Evolutionary conservation across 2,888 invertebrate genomes (phyloP).

Genomic region (Tenthredo distinguenda): DNA sequence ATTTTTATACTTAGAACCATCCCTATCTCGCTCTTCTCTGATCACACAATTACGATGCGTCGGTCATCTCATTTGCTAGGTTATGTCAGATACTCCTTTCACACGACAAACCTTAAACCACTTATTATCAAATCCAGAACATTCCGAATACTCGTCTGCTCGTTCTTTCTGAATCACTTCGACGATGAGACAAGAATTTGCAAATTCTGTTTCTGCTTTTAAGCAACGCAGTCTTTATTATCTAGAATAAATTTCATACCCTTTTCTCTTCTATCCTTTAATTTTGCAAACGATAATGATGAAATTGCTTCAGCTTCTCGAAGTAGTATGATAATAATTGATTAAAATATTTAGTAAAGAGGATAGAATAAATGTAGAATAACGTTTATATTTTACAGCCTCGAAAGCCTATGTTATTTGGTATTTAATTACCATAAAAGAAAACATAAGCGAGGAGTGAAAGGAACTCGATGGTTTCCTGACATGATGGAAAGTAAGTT

Average conservation of each 20-base stretch:
- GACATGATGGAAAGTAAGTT: conserved; percentile 82
- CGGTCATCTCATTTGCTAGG: conserved; percentile 23
- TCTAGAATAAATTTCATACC: background rate
- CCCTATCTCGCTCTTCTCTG: background rate
- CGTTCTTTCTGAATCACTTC: background rate
- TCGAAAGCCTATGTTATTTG: conserved; percentile 17
- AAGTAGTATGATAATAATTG: background rate
- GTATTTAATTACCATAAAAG: background rate
- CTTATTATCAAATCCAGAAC: background rate
- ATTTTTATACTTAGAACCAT: background rate
- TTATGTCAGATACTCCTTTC: background rate
- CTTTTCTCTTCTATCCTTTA: background rate
- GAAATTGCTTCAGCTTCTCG: background rate
- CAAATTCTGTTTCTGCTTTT: background rate
- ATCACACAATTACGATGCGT: background rate
- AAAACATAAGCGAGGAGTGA: conserved; percentile 11
- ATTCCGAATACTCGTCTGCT: background rate
- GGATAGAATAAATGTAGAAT: background rate
- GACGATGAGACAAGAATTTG: background rate
- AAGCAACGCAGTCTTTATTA: background rate
- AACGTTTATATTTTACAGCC: background rate
- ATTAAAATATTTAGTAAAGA: background rate
- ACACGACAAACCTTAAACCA: background rate
- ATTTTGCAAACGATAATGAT: too few relatives aligned
- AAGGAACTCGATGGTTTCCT: conserved; percentile 72